A percentile compares a stretch with the other conserved stretches of the same genome.
Conservation (phyloP, 64 coral and sea anemone genomes). For the Hydrozoanthus tunicans region DNA sequence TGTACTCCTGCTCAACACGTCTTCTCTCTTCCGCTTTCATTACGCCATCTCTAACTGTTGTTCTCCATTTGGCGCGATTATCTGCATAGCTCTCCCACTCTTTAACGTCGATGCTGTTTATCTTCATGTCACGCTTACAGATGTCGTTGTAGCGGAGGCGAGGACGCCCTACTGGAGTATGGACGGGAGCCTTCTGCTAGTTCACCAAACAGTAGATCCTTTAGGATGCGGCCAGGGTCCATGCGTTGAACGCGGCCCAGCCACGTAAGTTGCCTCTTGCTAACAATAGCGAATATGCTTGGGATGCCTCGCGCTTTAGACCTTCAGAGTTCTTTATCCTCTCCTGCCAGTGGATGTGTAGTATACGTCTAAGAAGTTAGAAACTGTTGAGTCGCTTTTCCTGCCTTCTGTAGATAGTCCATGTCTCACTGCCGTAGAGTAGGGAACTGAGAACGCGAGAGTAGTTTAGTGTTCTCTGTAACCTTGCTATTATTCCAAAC, state of each 20-base stretch:
- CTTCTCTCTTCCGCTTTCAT: neutral
- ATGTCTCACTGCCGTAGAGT: no score
- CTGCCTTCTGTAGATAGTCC: no score
- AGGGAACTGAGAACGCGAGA: neutral
- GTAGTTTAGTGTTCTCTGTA: neutral
- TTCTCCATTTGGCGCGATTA: neutral
- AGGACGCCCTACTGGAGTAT: no score
- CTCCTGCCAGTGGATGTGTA: no score
- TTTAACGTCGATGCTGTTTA: neutral
- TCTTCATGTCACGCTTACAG: neutral
- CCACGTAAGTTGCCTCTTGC: neutral
- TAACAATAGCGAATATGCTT: no score
- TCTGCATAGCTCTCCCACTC: neutral
- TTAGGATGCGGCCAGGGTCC: neutral
- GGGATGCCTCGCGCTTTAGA: no score
- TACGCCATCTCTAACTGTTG: neutral
- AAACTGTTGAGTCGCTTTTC: neutral
- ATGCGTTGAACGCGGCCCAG: neutral
- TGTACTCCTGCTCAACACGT: neutral
- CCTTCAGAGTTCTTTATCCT: no score
- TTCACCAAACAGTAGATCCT: neutral
- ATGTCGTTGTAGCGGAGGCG: constrained; percentile 9
- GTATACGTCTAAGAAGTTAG: neutral
- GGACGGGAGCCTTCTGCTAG: neutral
- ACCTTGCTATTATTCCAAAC: neutral